Conservation (phyloP, 2,113 vertebrate genomes). For the Centropus bengalensis region DNA sequence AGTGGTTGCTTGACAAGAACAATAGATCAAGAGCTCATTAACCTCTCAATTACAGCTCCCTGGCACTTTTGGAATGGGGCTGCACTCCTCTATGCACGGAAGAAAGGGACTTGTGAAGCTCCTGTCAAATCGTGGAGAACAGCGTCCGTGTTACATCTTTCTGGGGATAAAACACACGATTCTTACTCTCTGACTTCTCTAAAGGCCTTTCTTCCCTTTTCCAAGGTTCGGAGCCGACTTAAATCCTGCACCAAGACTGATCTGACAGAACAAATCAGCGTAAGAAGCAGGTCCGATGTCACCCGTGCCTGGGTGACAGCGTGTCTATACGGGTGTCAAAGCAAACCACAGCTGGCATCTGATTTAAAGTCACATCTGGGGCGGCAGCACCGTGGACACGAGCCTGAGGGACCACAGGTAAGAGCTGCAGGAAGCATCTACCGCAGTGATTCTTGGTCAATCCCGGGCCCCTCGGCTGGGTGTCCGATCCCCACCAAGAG, state of each 20-base stretch:
- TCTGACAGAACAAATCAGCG: not conserved
- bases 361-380: not conserved
- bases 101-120: not conserved
- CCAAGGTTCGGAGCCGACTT: not conserved
- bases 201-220: not conserved
- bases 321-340: not conserved
- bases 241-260: not conserved
- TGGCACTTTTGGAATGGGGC: slow-evolving; percentile 23
- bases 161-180: fast-evolving
- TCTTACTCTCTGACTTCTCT: not conserved
- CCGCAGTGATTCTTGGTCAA: not conserved
- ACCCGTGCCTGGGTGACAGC: not conserved
- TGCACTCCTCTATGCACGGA: not conserved
- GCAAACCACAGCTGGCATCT: not conserved
- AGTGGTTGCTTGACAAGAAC: slow-evolving; percentile 40
- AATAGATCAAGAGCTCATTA: slow-evolving; percentile 38
- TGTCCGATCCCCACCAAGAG: not conserved
- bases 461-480: not conserved
- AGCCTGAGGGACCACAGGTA: not conserved
- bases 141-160: fast-evolving
- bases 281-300: not conserved
- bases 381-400: not conserved
- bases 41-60: slow-evolving; percentile 34
- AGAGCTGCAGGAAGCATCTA: not conserved
- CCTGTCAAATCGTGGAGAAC: not conserved